These are phyloP conservation scores for Drosophila phalerata DNA, from an alignment of 2,888 invertebrate genomes.

Conservation along the genomic window DNA sequence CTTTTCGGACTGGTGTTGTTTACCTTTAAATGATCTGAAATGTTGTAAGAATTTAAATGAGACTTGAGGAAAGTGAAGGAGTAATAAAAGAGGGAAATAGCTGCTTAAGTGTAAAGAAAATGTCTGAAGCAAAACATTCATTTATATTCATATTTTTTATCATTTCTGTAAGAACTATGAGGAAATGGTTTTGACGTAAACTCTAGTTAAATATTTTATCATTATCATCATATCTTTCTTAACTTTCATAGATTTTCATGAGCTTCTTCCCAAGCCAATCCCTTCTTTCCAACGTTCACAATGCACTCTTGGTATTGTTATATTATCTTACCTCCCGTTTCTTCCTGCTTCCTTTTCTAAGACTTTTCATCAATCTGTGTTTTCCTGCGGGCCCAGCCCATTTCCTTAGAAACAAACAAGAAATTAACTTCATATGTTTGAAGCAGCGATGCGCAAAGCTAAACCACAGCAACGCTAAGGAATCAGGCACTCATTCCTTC, in stretches of 20 bases:
- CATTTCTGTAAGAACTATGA: neutral
- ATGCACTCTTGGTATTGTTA: neutral
- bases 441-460: constrained; percentile 48
- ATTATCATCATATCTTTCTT: neutral
- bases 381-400: constrained; percentile 45
- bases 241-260: neutral
- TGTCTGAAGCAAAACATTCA: neutral
- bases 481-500: constrained; percentile 4
- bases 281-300: neutral
- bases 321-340: neutral
- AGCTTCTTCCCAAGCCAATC: neutral
- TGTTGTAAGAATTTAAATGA: constrained; percentile 24
- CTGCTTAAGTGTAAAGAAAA: neutral
- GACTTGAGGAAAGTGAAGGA: neutral
- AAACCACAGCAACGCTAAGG: constrained; percentile 42
- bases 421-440: constrained; percentile 74
- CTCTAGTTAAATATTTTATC: neutral
- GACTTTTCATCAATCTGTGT: constrained; percentile 31
- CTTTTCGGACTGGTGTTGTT: constrained; percentile 21
- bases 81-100: neutral
- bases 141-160: neutral
- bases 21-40: constrained; percentile 37
- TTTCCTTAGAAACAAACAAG: constrained; percentile 66
- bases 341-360: too few relatives aligned
- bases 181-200: neutral